Conservation (phyloP, 2,113 vertebrate genomes). For the Oenanthe melanoleuca region DNA sequence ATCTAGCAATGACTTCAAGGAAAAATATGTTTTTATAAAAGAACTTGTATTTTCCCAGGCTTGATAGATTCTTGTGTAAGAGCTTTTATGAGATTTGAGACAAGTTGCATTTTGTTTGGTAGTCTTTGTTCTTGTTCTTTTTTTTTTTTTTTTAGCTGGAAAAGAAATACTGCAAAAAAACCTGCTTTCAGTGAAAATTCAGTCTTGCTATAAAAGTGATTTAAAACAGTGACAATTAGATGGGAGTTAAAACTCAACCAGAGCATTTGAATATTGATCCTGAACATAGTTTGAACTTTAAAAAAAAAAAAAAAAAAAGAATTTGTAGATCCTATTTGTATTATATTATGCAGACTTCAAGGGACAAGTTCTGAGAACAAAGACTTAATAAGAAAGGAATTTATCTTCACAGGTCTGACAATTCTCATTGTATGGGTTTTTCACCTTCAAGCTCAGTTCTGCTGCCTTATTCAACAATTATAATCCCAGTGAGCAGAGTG, state of each 20-base stretch:
- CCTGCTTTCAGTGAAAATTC: constrained; percentile 35
- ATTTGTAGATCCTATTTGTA: not conserved
- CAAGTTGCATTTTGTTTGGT: constrained; percentile 68
- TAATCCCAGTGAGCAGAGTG: not conserved
- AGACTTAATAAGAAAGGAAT: not conserved
- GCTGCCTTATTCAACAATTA: not conserved
- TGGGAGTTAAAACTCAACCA: not conserved
- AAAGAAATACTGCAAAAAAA: constrained; percentile 15
- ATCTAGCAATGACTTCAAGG: constrained; percentile 66
- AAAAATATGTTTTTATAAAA: constrained; percentile 72
- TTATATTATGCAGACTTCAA: not conserved
- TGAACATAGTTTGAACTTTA: not conserved
- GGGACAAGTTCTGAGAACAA: not conserved
- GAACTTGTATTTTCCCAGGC: constrained; percentile 73
- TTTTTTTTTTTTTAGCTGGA: constrained; percentile 15
- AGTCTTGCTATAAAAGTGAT: not conserved
- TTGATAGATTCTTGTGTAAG: constrained; percentile 69
- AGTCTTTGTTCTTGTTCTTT: constrained; percentile 63
- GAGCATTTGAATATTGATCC: not conserved
- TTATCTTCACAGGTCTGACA: not conserved
- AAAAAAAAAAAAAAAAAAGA: not conserved
- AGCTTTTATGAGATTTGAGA: constrained; percentile 67
- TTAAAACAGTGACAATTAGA: not conserved
- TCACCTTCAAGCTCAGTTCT: not conserved
- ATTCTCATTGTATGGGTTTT: not conserved